Evolutionary conservation across 1,140 invertebrate species (phyloP), one percentile per base, ranked within the genome.

Genomic region (Hylaeus volcanicus): DNA sequence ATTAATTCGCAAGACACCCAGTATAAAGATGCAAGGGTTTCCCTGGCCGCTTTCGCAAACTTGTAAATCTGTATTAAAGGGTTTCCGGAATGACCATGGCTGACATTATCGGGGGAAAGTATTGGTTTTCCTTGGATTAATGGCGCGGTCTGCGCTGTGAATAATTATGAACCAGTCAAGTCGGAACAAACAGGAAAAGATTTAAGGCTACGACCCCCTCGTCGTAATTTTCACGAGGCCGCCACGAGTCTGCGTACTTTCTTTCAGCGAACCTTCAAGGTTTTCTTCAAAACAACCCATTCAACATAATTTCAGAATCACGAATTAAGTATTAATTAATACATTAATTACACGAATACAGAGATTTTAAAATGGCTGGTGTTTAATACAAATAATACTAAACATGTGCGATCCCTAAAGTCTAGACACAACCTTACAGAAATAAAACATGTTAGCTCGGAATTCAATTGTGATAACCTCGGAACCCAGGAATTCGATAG

Each of bases 91-190:
- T 80, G 78, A 80, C 78, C 78, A 75, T 43, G 71, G 55, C 65
- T 68, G 78, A 74, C 78, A 75, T 80, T 80, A 80, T 80, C 78
- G 78, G 72, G 78, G 72, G 72, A 80, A 80, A 75, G 78, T 80
- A 80, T 80, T 68, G 78, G 78, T 75, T 80, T 80, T 64, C 56
- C 55, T 15, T 26, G 78, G 72, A 80, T 80, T 80, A 75, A 80
- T 75, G 64, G 78, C 72, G 72, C 55, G 26, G n/a, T 11, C 53
- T 43, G 48, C n/a, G 78, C 39, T 48, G 51, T 75, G 78, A 80
- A 80, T 80, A 80, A 80, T 80, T 75, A 80, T 75, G 78, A 80
- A 43, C 14, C 48, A 11, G 78, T 56, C 55, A 75, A 64, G 39
- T 37, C 64, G 53, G 78, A 74, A 68, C 45, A 80, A 80, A 80